Percentiles rank a stretch among this genome's conserved stretches.
phyloP scores from a whole-genome alignment of 2,113 vertebrate genomes.

The Elephas maximus region DNA sequence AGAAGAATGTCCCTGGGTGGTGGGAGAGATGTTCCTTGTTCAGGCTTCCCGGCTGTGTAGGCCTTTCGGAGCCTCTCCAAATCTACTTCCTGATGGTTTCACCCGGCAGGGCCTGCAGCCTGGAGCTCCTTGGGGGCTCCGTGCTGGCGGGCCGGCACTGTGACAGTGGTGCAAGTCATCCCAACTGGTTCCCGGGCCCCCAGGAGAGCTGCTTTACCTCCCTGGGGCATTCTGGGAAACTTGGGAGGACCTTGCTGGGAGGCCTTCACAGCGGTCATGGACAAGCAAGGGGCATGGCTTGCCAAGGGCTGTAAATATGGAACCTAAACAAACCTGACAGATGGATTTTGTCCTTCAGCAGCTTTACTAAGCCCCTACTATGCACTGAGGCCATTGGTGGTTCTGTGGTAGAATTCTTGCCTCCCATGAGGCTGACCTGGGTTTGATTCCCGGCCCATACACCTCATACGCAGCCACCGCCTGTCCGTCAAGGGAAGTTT shows the following conservation, averaged over 20 bases:
- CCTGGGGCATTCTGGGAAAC: neutral
- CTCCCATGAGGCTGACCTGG: too few relatives aligned
- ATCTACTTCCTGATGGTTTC: neutral
- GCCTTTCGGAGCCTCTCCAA: neutral
- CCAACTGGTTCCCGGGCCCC: neutral
- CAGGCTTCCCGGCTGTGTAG: neutral
- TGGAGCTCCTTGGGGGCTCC: neutral
- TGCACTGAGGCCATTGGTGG: neutral
- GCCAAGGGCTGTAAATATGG: neutral
- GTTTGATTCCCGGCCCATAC: neutral
- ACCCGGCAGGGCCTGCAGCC: neutral
- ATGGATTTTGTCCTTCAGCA: too few relatives aligned
- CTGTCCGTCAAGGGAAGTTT: neutral
- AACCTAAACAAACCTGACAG: neutral
- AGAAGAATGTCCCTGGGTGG: neutral
- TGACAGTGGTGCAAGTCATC: neutral
- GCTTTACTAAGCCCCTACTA: neutral
- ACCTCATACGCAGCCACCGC: neutral
- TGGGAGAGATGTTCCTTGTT: accelerated
- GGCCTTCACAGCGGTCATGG: neutral
- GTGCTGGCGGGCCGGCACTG: neutral
- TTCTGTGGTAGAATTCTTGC: too few relatives aligned
- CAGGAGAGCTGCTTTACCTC: neutral
- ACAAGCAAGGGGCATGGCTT: neutral
- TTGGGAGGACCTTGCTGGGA: neutral